These are phyloP conservation scores for Erpetoichthys calabaricus DNA, from an alignment of 2,797 vertebrate species.

Conservation along the genomic window DNA sequence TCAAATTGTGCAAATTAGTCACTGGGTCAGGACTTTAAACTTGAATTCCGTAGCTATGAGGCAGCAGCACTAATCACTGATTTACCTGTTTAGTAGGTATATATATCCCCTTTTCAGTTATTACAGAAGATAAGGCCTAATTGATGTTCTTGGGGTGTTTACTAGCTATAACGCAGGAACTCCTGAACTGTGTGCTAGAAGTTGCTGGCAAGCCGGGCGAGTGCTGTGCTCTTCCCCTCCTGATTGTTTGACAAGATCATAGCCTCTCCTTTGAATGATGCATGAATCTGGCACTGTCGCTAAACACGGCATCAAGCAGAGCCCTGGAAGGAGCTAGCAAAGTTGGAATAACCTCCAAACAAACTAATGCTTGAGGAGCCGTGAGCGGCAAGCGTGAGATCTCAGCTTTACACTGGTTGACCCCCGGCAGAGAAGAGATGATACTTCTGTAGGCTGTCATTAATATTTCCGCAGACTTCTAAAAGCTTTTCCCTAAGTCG, in stretches of 20 bases:
- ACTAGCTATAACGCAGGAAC: too few relatives aligned
- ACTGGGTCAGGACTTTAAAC: too few relatives aligned
- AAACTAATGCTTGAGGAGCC: constrained; percentile 19
- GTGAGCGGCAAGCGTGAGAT: constrained; percentile 19
- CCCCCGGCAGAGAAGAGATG: not conserved
- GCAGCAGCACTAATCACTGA: too few relatives aligned
- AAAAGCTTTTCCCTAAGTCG: constrained; percentile 3
- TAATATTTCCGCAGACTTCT: not conserved
- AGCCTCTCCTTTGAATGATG: constrained; percentile 31
- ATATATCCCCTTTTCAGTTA: too few relatives aligned
- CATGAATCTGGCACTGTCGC: constrained; percentile 30
- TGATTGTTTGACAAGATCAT: constrained; percentile 29
- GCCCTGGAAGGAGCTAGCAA: constrained; percentile 7
- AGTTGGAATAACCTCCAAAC: constrained; percentile 14
- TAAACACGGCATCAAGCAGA: constrained; percentile 12
- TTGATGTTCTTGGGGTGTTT: too few relatives aligned
- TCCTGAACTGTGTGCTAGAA: too few relatives aligned
- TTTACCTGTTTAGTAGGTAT: too few relatives aligned
- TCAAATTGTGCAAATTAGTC: too few relatives aligned
- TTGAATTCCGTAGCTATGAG: too few relatives aligned
- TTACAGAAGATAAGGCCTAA: too few relatives aligned
- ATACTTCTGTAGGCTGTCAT: not conserved
- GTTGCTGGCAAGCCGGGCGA: too few relatives aligned
- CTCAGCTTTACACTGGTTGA: constrained; percentile 13
- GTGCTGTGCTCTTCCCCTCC: too few relatives aligned